Evolutionary conservation across 2,888 invertebrate species (phyloP).

Genomic region (Byasa hedistus): DNA sequence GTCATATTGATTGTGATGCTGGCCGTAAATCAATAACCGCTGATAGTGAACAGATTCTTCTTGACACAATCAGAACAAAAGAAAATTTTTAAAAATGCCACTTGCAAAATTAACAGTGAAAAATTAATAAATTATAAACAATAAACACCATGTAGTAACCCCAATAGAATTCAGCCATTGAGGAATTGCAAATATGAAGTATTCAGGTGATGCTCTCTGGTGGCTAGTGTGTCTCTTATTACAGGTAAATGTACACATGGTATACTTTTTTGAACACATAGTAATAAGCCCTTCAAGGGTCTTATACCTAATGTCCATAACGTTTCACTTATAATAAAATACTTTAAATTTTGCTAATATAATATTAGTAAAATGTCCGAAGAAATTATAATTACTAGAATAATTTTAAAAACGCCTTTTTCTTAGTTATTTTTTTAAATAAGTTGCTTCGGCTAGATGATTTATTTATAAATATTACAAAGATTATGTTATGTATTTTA

Average conservation of each 20-base stretch:
- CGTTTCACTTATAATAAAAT: too few species aligned
- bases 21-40: conserved; percentile 23
- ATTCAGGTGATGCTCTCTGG: conserved; percentile 44
- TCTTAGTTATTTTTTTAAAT: too few species aligned
- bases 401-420: too few species aligned
- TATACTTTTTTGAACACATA: background rate
- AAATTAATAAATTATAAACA: conserved; percentile 36
- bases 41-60: conserved; percentile 14
- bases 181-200: conserved; percentile 30
- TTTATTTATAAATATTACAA: background rate
- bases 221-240: conserved; percentile 57
- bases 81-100: conserved; percentile 54
- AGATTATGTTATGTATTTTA: background rate
- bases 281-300: background rate
- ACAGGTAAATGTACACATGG: conserved; percentile 48
- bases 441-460: too few species aligned
- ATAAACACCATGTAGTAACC: conserved; percentile 51
- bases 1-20: conserved; percentile 14
- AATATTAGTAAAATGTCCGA: background rate
- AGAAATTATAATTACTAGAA: background rate
- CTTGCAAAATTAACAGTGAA: conserved; percentile 53
- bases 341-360: background rate
- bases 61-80: conserved; percentile 55
- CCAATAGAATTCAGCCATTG: conserved; percentile 24
- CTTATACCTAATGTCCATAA: background rate